Conservation (phyloP, 1,140 invertebrate genomes). For the Ganaspis sp. region DNA sequence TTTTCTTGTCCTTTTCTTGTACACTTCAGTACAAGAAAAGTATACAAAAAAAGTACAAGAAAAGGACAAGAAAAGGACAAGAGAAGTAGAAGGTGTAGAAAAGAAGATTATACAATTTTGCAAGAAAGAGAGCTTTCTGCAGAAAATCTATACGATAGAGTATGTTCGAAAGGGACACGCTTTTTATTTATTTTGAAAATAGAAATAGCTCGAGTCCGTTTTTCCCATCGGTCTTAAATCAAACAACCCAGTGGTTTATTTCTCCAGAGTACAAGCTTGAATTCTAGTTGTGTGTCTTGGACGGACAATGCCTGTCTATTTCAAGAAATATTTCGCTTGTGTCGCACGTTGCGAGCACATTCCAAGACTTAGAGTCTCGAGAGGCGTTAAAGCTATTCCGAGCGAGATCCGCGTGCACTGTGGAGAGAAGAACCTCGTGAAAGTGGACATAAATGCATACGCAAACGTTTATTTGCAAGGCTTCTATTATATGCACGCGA, state of each 20-base stretch:
- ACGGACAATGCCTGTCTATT: conserved; percentile 30
- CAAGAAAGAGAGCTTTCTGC: no score
- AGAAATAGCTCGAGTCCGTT: no score
- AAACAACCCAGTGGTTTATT: neutral
- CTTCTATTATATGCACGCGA: neutral
- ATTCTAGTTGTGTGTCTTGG: neutral
- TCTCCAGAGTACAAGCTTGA: neutral
- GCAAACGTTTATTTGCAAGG: neutral
- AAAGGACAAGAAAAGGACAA: no score
- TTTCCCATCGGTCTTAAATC: neutral
- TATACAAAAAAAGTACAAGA: no score
- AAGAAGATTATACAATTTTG: no score
- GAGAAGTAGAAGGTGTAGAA: no score
- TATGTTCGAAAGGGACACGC: no score
- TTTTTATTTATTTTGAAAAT: no score
- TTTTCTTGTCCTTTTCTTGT: no score
- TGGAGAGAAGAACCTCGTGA: neutral
- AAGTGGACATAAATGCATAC: conserved; percentile 9
- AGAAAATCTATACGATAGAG: no score
- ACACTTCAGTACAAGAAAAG: no score
- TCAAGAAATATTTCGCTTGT: conserved; percentile 30
- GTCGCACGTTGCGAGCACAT: conserved; percentile 19
- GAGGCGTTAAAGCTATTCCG: conserved; percentile 29
- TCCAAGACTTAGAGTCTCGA: conserved; percentile 18
- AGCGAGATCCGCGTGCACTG: neutral